phyloP scores from a whole-genome alignment of 2,888 invertebrate species.

The Cerceris rybyensis region DNA sequence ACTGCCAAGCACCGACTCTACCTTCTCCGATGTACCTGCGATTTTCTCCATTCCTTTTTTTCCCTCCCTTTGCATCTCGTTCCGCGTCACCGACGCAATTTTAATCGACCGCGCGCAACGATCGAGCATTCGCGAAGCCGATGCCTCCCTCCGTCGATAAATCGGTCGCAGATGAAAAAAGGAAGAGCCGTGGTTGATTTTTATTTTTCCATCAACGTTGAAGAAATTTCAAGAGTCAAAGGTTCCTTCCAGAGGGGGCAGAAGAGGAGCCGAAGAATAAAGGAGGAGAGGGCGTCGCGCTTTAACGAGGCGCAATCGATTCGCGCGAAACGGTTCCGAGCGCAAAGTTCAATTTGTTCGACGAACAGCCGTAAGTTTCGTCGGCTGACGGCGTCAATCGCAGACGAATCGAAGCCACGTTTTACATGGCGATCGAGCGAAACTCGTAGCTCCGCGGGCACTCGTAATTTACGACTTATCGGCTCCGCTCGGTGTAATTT shows the following conservation, averaged over 20 bases:
- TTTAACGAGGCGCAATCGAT: slow-evolving; percentile 2
- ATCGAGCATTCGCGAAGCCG: too few species aligned
- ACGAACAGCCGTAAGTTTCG: slow-evolving; percentile 47
- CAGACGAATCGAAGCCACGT: slow-evolving; percentile 56
- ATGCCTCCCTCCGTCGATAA: too few species aligned
- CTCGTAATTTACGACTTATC: slow-evolving; percentile 74
- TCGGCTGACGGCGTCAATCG: slow-evolving; percentile 58
- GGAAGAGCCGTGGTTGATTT: too few species aligned
- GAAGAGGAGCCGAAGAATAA: neutral
- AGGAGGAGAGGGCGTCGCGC: neutral
- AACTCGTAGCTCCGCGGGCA: slow-evolving; percentile 49
- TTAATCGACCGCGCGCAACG: too few species aligned
- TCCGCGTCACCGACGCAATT: too few species aligned
- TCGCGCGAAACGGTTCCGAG: slow-evolving; percentile 2
- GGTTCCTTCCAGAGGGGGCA: neutral
- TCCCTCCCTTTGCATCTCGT: too few species aligned
- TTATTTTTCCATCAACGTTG: too few species aligned
- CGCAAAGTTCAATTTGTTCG: slow-evolving; percentile 38
- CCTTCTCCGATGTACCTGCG: slow-evolving; percentile 30
- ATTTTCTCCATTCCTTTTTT: slow-evolving; percentile 11
- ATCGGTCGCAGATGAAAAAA: too few species aligned
- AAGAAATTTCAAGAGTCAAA: too few species aligned
- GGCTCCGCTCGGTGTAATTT: slow-evolving; percentile 62
- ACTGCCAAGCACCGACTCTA: slow-evolving; percentile 58
- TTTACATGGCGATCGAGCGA: slow-evolving; percentile 57